Evolutionary conservation across 2,797 vertebrate genomes (phyloP).

Genomic region (Oreochromis mossambicus): DNA sequence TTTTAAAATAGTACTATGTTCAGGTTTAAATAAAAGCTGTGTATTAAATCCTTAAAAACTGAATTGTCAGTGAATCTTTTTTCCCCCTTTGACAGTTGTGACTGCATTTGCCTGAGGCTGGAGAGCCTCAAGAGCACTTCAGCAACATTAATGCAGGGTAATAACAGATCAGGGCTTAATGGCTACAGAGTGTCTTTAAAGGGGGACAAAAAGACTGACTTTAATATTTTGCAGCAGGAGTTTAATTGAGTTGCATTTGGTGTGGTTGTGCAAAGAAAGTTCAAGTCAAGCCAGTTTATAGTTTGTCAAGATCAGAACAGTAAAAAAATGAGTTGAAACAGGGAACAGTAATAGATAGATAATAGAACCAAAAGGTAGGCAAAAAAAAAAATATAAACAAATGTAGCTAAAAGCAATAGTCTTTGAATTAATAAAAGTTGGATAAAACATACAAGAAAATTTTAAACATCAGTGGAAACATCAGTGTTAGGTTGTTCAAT

Average conservation of each 20-base stretch:
- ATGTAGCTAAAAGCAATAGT: neutral
- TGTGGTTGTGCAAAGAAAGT: neutral
- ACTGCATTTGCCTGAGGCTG: neutral
- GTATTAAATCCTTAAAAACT: neutral
- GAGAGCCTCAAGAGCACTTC: conserved; percentile 15
- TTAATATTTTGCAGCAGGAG: neutral
- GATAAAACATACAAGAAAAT: neutral
- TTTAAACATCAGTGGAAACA: neutral
- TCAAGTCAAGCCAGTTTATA: neutral
- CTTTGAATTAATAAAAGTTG: neutral
- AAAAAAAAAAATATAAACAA: neutral
- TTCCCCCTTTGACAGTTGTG: neutral
- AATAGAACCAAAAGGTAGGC: neutral
- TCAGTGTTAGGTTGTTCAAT: neutral
- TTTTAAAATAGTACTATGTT: neutral
- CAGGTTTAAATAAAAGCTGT: neutral
- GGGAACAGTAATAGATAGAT: neutral
- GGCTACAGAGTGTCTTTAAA: neutral
- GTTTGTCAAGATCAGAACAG: neutral
- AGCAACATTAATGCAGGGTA: neutral
- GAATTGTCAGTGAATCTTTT: neutral
- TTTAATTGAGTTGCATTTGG: neutral
- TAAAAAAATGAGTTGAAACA: neutral
- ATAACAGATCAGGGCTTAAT: conserved; percentile 3
- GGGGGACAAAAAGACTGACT: neutral